Base-by-base conservation (phyloP, 1,140 invertebrate species). In the Adoxophyes honmai region DNA sequence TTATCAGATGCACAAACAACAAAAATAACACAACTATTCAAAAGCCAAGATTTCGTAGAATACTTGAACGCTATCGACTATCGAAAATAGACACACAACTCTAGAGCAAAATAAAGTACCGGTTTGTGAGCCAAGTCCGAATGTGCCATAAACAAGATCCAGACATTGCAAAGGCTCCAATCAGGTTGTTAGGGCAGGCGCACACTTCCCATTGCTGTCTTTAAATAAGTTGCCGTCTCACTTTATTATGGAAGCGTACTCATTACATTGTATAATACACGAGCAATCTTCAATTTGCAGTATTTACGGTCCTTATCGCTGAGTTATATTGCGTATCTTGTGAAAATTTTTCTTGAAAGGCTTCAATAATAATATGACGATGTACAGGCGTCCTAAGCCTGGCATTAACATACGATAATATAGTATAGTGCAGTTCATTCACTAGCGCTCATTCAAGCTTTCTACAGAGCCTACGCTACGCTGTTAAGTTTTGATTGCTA, bases 381-480 rank as follows among this genome's bases (percentile, higher is more conserved):
- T 44, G 15, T 44, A n/a, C 39, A 21, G 39, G 15, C 11, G 39
- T 14, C 39, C 39, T 44, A 44, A n/a, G 39, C 15, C 21, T 10
- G 39, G n/a, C 15, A 44, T 21, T n/a, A n/a, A 44, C 39, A 44
- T 18, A 44, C 10, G 39, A 21, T 16, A n/a, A 44, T n/a, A 10
- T 44, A 36, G 34, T 66, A 55, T 62, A 42, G 38, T 38, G 13
- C 15, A 55, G 68, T 61, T 71, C 75, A 78, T 78, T 82, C 73
- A 81, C 71, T 60, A 72, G 54, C 59, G 62, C 73, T 78, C 78
- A 81, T 81, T 79, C 69, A 79, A 70, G 74, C 75, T 81, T 79
- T 79, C 76, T 81, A 79, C 36, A 53, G 48, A 44, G 39, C 39
- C 39, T 44, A 44, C 39, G 39, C 39, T 44, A 44, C 39, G 39